These are phyloP conservation scores for Anastatus disparis DNA, from an alignment of 1,140 invertebrate genomes.

Conservation along the genomic window DNA sequence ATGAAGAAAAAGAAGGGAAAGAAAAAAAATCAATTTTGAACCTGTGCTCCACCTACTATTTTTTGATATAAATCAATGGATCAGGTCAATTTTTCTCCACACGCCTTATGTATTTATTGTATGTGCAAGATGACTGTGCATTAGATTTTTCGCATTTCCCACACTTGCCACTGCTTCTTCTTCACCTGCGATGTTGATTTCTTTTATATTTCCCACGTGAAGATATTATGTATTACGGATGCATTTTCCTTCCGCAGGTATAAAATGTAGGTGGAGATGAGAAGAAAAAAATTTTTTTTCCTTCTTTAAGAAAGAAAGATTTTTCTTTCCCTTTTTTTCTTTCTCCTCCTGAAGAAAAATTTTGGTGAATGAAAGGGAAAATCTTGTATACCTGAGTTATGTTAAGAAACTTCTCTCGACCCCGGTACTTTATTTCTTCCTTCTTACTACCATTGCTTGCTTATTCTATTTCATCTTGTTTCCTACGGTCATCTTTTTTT, in stretches of 20 bases:
- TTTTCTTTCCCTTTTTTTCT: no score
- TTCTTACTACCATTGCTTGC: not conserved
- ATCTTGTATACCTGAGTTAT: not conserved
- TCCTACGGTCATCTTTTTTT: no score
- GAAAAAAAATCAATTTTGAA: not conserved
- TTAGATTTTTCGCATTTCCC: not conserved
- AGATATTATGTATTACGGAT: no score
- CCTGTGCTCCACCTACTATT: not conserved
- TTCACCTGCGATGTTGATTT: conserved; percentile 10
- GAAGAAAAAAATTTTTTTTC: not conserved
- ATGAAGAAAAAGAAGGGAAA: no score
- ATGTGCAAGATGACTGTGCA: no score
- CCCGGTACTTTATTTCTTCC: not conserved
- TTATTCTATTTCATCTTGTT: no score
- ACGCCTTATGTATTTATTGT: not conserved
- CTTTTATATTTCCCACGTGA: conserved; percentile 18
- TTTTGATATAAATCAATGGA: not conserved
- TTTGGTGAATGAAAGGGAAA: not conserved
- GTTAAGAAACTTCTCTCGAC: no score
- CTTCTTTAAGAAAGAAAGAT: not conserved
- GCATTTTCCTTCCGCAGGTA: not conserved
- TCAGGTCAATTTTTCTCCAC: not conserved
- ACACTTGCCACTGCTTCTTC: conserved; percentile 10
- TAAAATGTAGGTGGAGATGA: not conserved
- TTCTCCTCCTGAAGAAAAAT: no score